Percentiles rank a stretch among this genome's conserved stretches.
Evolutionary conservation across 92 coral and sea anemone species (phyloP).

Genomic region (Epizoanthus stellaris): DNA sequence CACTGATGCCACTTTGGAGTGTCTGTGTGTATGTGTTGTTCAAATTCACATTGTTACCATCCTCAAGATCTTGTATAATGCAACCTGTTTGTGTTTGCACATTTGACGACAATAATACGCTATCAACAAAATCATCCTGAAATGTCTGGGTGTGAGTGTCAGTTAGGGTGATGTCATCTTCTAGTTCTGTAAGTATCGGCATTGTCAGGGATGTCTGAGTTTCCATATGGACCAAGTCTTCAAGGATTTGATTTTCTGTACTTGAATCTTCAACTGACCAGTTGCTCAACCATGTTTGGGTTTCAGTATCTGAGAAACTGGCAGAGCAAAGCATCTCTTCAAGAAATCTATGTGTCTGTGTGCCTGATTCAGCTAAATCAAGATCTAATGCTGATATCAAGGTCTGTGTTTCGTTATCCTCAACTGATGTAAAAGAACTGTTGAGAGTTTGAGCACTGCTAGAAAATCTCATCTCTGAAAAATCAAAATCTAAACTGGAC

Average conservation of each 20-base stretch:
- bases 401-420: constrained; percentile 97
- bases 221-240: constrained; percentile 83
- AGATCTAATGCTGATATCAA: constrained; percentile 80
- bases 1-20: constrained; percentile 32
- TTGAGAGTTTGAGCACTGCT: constrained; percentile 78
- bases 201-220: constrained; percentile 76
- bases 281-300: constrained; percentile 73
- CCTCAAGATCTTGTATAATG: constrained; percentile 47
- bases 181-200: constrained; percentile 62
- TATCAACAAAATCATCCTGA: constrained; percentile 64
- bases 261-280: constrained; percentile 51
- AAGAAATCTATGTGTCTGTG: constrained; percentile 59
- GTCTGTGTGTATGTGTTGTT: constrained; percentile 84
- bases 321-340: constrained; percentile 34
- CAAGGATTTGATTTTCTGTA: constrained; percentile 59
- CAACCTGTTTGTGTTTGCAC: constrained; percentile 67
- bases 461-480: constrained; percentile 62
- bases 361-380: constrained; percentile 88
- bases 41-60: constrained; percentile 28
- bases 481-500: constrained; percentile 54
- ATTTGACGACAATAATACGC: constrained; percentile 54
- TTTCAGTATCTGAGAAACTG: constrained; percentile 39
- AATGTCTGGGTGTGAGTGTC: constrained; percentile 93
- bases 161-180: constrained; percentile 72
- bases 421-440: constrained; percentile 62